These are phyloP conservation scores for Flexamia atlantica DNA, from an alignment of 2,888 invertebrate species.

Conservation along the genomic window DNA sequence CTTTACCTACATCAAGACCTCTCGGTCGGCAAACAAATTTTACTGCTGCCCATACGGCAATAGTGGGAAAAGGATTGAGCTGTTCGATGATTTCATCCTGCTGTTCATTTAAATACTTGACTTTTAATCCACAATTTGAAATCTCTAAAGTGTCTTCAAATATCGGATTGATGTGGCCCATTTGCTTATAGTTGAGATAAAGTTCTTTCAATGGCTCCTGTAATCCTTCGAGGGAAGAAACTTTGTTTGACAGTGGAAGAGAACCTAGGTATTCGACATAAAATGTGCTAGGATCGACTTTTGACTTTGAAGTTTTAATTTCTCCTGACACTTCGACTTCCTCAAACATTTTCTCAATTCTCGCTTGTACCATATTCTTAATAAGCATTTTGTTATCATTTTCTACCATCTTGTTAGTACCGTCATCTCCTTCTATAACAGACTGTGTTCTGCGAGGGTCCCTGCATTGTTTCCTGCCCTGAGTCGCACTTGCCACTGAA, in stretches of 20 bases:
- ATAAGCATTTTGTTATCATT: slow-evolving; percentile 55
- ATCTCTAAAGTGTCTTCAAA: slow-evolving; percentile 77
- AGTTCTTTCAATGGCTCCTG: slow-evolving; percentile 88
- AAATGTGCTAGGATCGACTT: slow-evolving; percentile 67
- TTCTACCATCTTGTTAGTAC: slow-evolving; percentile 53
- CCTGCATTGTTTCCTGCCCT: slow-evolving; percentile 70
- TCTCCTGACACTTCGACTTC: slow-evolving; percentile 68
- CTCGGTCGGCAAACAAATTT: slow-evolving; percentile 85
- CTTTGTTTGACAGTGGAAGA: slow-evolving; percentile 83
- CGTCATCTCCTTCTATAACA: slow-evolving; percentile 66
- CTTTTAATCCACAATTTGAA: slow-evolving; percentile 83
- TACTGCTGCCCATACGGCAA: slow-evolving; percentile 96
- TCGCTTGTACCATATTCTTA: slow-evolving; percentile 88
- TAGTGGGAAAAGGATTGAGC: slow-evolving; percentile 91
- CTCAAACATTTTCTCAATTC: slow-evolving; percentile 91
- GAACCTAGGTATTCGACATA: slow-evolving; percentile 90
- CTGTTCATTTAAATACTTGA: slow-evolving; percentile 81
- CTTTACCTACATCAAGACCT: slow-evolving; percentile 3
- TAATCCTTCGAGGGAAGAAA: slow-evolving; percentile 89
- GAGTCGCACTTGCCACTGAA: slow-evolving; percentile 75
- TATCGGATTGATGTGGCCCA: slow-evolving; percentile 46
- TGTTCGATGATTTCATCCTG: slow-evolving; percentile 71
- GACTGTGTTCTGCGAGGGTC: slow-evolving; percentile 69
- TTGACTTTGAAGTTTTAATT: slow-evolving; percentile 16
- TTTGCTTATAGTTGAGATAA: slow-evolving; percentile 75